Percentiles rank a stretch among this genome's conserved stretches.
These are phyloP conservation scores for Dendrolimus pini DNA, from an alignment of 2,888 invertebrate genomes.

Conservation along the genomic window DNA sequence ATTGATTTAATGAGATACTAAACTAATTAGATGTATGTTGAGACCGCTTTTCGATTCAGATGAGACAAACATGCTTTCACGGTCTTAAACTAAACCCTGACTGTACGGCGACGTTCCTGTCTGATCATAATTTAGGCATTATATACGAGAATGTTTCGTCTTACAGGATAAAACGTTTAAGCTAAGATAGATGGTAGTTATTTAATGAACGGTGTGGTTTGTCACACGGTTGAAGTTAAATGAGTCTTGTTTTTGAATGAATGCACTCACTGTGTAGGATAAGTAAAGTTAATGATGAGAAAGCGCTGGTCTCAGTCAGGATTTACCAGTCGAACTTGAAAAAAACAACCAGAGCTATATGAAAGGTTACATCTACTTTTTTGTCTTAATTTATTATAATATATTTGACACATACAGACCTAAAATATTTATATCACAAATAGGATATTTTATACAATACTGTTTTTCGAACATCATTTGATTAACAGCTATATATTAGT, in stretches of 20 bases:
- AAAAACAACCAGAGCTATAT: no score
- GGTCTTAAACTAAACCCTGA: constrained; percentile 30
- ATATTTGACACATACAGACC: no score
- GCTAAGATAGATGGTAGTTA: constrained; percentile 20
- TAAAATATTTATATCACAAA: no score
- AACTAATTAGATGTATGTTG: constrained; percentile 58
- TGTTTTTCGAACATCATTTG: no score
- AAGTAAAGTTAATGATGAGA: background rate
- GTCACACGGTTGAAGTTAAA: background rate
- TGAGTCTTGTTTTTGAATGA: background rate
- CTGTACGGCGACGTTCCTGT: constrained; percentile 32
- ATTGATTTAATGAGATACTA: constrained; percentile 70
- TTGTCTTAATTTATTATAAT: no score
- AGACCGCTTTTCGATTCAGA: constrained; percentile 48
- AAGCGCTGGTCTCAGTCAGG: background rate
- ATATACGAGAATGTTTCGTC: constrained; percentile 39
- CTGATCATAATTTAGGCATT: constrained; percentile 51
- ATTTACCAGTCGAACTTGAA: no score
- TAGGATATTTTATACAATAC: no score
- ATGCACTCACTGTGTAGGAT: no score
- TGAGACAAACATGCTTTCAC: constrained; percentile 43
- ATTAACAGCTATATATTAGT: no score
- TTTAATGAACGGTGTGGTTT: background rate
- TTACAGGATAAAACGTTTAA: constrained; percentile 45
- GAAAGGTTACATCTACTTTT: no score